phyloP scores from a whole-genome alignment of 2,888 invertebrate species.

The Eristalinus aeneus region DNA sequence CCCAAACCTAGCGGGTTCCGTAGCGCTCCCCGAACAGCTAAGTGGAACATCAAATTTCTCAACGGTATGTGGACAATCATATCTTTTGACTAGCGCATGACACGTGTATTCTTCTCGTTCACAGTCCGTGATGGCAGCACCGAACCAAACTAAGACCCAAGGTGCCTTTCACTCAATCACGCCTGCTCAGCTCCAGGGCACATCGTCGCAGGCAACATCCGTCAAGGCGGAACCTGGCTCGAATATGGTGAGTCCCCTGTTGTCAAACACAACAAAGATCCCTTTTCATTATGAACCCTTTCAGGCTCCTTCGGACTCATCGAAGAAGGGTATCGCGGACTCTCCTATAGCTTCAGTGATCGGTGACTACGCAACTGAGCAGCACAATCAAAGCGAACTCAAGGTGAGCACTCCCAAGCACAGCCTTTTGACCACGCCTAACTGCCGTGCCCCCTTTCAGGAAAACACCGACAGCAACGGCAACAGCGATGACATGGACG shows the following conservation, averaged over 20 bases:
- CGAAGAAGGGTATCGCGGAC: conserved; percentile 82
- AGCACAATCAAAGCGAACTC: conserved; percentile 72
- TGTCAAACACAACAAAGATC: not conserved
- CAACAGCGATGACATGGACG: conserved; percentile 81
- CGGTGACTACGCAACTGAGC: conserved; percentile 75
- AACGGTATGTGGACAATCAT: conserved; percentile 52
- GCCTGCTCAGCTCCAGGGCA: conserved; percentile 75
- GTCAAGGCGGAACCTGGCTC: conserved; percentile 79
- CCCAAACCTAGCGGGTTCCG: conserved; percentile 77
- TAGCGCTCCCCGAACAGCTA: conserved; percentile 72
- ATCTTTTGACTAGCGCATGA: not conserved
- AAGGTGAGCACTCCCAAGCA: conserved; percentile 71
- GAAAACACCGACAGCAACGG: conserved; percentile 78
- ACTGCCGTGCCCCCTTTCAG: conserved; percentile 51
- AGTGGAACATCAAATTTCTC: conserved; percentile 60
- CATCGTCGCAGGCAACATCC: conserved; percentile 77
- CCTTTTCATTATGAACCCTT: conserved; percentile 68
- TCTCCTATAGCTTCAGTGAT: conserved; percentile 79
- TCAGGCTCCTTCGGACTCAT: conserved; percentile 83
- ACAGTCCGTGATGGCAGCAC: conserved; percentile 74
- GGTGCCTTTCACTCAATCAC: conserved; percentile 77
- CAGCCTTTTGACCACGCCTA: not conserved
- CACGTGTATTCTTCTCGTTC: conserved; percentile 61
- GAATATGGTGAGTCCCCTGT: conserved; percentile 74
- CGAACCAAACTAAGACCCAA: conserved; percentile 72